A percentile compares a stretch with the other conserved stretches of the same genome.
Conservation (phyloP, 2,113 vertebrate species). For the Nyctibius bracteatus region DNA sequence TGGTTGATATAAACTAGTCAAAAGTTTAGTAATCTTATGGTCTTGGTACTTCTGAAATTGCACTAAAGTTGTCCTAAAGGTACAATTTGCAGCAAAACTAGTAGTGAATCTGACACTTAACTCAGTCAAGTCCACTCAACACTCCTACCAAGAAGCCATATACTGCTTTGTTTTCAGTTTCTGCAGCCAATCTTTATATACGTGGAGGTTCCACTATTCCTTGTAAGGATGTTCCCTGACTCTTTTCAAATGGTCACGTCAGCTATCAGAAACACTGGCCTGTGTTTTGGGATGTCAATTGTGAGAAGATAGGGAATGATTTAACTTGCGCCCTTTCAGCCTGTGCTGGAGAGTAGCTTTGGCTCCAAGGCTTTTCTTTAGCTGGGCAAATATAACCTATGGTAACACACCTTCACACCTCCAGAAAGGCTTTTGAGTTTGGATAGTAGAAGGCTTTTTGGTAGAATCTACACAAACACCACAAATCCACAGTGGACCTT, state of each 20-base stretch:
- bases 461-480: background rate
- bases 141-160: background rate
- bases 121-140: background rate
- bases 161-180: background rate
- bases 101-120: background rate
- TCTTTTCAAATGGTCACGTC: background rate
- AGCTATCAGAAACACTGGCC: background rate
- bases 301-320: background rate
- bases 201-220: background rate
- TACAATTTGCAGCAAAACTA: background rate
- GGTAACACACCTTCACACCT: background rate
- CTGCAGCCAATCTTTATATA: background rate
- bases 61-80: too few species aligned
- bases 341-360: background rate
- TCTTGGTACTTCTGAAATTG: background rate
- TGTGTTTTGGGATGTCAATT: background rate
- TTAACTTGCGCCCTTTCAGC: background rate
- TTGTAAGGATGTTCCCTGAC: background rate
- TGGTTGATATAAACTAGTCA: background rate
- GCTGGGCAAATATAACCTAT: background rate
- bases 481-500: background rate
- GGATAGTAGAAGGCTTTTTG: background rate
- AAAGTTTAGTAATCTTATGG: background rate
- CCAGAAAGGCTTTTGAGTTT: background rate
- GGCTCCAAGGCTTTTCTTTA: background rate